phyloP scores from a whole-genome alignment of 2,888 invertebrate species.

The Eupithecia exiguata region DNA sequence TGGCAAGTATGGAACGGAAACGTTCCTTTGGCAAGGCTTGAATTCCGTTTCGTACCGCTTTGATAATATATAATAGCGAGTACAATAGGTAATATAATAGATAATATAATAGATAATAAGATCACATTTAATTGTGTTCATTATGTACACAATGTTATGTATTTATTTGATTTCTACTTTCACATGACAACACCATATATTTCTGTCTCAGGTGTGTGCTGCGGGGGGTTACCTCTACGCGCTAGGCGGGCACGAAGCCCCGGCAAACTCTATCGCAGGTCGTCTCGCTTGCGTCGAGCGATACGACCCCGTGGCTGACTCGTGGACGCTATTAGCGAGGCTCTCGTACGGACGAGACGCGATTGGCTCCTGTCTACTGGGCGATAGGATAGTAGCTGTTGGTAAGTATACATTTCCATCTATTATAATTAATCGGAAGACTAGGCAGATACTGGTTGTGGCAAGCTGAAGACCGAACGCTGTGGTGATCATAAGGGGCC shows the following conservation, averaged over 20 bases:
- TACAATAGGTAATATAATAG: too few species aligned
- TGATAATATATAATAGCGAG: too few species aligned
- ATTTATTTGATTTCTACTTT: background rate
- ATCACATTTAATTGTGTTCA: too few species aligned
- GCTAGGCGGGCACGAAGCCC: constrained; percentile 96
- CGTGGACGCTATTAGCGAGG: constrained; percentile 93
- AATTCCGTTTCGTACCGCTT: too few species aligned
- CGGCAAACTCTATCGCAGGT: constrained; percentile 88
- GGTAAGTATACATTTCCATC: constrained; percentile 81
- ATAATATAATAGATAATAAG: too few species aligned
- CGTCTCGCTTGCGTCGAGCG: constrained; percentile 96
- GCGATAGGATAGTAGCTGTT: constrained; percentile 91
- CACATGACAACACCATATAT: background rate
- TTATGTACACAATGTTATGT: too few species aligned
- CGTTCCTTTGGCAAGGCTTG: too few species aligned
- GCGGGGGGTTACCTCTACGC: constrained; percentile 95
- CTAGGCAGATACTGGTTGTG: background rate
- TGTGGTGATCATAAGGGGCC: background rate
- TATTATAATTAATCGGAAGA: background rate
- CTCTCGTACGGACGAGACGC: constrained; percentile 94
- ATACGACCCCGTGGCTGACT: constrained; percentile 90
- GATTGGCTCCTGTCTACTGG: constrained; percentile 93
- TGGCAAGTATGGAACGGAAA: too few species aligned
- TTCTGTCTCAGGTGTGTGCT: constrained; percentile 85
- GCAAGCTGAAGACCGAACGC: background rate